Percentiles rank a stretch among this genome's conserved stretches.
Evolutionary conservation across 1,140 invertebrate genomes (phyloP).

Genomic region (Kradibia gibbosae): DNA sequence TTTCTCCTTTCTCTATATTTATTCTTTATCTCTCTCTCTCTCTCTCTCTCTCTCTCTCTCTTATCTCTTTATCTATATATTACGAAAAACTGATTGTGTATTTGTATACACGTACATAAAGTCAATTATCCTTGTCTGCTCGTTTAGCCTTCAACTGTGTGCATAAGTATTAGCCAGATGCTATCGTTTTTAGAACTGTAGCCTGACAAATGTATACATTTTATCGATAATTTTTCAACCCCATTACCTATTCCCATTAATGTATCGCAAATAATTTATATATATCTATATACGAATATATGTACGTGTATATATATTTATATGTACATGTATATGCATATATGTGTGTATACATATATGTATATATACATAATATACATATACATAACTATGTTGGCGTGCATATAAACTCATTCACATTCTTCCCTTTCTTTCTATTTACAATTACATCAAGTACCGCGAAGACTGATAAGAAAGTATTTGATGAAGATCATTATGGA

Average conservation of each 20-base stretch:
- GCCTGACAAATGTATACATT: conserved; percentile 41
- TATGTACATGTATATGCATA: too few species aligned
- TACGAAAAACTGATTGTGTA: too few species aligned
- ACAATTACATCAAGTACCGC: conserved; percentile 17
- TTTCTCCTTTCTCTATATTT: background rate
- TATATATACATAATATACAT: too few species aligned
- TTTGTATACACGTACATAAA: too few species aligned
- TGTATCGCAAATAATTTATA: too few species aligned
- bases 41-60: background rate
- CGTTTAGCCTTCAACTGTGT: conserved; percentile 68
- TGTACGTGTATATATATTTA: too few species aligned
- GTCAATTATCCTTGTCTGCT: conserved; percentile 47
- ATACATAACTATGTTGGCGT: too few species aligned
- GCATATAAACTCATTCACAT: too few species aligned
- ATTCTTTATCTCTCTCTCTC: background rate
- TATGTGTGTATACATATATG: too few species aligned
- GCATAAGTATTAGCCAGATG: conserved; percentile 67
- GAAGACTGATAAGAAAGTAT: conserved; percentile 40
- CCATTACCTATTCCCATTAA: too few species aligned
- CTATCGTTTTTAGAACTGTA: conserved; percentile 56
- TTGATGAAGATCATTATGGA: conserved; percentile 11
- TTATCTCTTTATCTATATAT: conserved; percentile 5
- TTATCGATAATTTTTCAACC: conserved; percentile 39
- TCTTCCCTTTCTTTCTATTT: background rate
- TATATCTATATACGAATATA: too few species aligned